Conservation (phyloP, 1,140 invertebrate species). For the Megalonaias nervosa region DNA sequence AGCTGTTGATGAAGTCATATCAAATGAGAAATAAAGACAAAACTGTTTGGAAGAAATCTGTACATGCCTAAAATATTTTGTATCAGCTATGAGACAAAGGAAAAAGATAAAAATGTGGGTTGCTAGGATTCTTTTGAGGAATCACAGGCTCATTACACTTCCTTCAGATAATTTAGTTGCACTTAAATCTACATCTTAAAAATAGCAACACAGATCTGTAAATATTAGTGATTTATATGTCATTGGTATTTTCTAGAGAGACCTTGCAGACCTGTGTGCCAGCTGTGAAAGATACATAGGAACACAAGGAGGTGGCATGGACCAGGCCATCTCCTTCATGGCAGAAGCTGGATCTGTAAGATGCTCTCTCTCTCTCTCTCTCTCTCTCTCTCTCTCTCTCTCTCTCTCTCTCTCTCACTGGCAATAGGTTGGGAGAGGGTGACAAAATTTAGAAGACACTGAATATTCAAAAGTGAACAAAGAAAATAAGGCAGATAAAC, state of each 20-base stretch:
- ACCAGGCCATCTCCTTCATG: conserved; percentile 97
- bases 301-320: conserved; percentile 97
- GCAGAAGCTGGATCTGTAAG: conserved; percentile 82
- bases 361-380: neutral
- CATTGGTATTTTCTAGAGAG: conserved; percentile 72
- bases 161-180: neutral
- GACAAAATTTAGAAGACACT: neutral
- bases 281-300: conserved; percentile 93
- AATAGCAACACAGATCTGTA: neutral
- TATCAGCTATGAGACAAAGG: neutral
- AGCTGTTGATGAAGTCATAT: too few relatives aligned
- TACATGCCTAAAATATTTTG: neutral
- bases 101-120: neutral
- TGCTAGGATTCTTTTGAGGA: neutral
- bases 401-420: neutral
- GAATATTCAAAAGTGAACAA: too few relatives aligned
- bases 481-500: neutral
- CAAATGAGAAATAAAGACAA: too few relatives aligned
- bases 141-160: neutral
- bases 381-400: neutral
- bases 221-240: neutral
- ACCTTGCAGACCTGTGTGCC: conserved; percentile 90
- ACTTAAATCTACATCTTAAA: neutral
- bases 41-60: too few relatives aligned
- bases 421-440: neutral